Evolutionary conservation across 2,888 invertebrate species (phyloP).

Genomic region (Oligia latruncula): DNA sequence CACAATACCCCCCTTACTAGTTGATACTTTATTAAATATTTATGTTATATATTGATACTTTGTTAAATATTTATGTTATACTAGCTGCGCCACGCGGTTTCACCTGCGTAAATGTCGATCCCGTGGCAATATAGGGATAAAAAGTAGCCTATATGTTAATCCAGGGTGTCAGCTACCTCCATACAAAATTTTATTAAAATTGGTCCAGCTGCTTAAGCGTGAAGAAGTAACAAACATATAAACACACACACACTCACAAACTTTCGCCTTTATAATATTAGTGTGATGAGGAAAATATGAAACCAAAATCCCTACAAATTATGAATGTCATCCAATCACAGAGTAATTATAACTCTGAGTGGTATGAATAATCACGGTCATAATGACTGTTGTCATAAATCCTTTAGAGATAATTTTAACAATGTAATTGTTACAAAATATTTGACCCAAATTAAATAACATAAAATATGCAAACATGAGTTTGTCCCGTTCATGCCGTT

Average conservation of each 20-base stretch:
- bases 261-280: no score
- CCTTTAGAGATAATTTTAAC: constrained; percentile 1
- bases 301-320: neutral
- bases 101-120: no score
- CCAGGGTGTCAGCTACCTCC: no score
- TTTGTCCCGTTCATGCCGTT: neutral
- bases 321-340: neutral
- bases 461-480: neutral
- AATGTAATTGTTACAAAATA: neutral
- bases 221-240: no score
- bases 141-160: no score
- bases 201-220: no score
- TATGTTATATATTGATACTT: neutral
- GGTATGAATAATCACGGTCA: neutral
- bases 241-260: no score
- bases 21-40: neutral
- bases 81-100: no score
- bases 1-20: no score
- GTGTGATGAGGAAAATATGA: neutral
- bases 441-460: neutral
- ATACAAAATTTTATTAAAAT: no score
- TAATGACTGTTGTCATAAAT: constrained; percentile 11
- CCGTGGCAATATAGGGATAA: no score
- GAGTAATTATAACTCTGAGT: neutral
- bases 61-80: no score